Evolutionary conservation across 1,140 invertebrate genomes (phyloP), one percentile per base, ranked within the genome.

Genomic region (Penaeus vannamei): DNA sequence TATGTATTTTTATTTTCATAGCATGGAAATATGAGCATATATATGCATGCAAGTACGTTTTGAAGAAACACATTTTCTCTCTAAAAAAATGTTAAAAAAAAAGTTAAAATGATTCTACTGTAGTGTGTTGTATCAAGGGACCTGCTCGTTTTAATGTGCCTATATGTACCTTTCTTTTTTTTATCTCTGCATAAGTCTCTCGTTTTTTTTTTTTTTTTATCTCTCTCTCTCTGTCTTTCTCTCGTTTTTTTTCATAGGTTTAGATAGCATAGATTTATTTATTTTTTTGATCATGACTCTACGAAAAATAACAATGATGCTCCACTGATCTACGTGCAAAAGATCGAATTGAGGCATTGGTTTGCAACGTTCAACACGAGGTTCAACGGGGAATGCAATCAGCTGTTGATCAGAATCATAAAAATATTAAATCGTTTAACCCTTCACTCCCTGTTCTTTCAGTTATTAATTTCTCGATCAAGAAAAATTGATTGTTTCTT

Each of bases 191-290:
- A 59, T 86, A 64, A 59, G 4, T 80, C 62, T 80, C 62, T 36
- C 81, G 46, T 64, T 80, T 59, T 64, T 59, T 86, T 53, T 80
- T 23, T 86, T 86, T 61, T 86, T 72, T 61, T 86, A 60, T 61
- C 29, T 86, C 66, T 86, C 29, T 86, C 69, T 20, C 60, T 69
- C 79, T 32, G 69, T 86, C 29, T 61, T n/a, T 60, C 60, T 59
- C n/a, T 59, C 32, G 22, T 59, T 17, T 42, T 66, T 59, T 62
- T 26, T 60, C 10, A 59, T 86, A 80, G 72, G 19, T 80, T 79
- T 86, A 86, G 72, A 80, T 80, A 86, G 76, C 76, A 53, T 86
- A 62, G 76, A 61, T 80, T 86, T 80, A 62, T 80, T 86, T 80
- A 62, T 80, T 86, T 69, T 76, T 86, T 86, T 86, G 76, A 77